Evolutionary conservation across 1,140 invertebrate species (phyloP).

Genomic region (Cherax quadricarinatus): DNA sequence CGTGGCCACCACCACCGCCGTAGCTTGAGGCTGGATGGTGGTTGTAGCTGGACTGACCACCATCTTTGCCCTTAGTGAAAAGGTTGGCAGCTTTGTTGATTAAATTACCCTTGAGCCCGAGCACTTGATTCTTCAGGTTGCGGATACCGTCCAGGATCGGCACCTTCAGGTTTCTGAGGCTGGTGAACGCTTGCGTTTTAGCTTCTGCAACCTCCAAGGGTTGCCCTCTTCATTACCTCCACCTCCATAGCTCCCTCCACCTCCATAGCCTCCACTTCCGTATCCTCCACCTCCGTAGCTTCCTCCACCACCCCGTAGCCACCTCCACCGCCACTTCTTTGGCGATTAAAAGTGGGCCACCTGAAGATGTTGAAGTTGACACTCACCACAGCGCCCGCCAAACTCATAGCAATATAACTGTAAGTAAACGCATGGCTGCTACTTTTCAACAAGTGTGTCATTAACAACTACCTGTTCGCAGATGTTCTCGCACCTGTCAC

Average conservation of each 20-base stretch:
- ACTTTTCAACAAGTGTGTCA: not conserved
- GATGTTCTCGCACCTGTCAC: not conserved
- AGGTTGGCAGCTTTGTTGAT: constrained; percentile 32
- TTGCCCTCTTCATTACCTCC: not conserved
- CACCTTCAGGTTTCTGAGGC: constrained; percentile 52
- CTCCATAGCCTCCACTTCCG: not conserved
- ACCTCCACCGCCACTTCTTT: constrained; percentile 24
- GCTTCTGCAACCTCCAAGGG: constrained; percentile 36
- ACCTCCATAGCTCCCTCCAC: constrained; percentile 5
- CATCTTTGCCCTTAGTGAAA: constrained; percentile 39
- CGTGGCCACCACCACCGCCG: constrained; percentile 16
- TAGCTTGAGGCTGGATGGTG: constrained; percentile 47
- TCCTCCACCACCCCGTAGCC: constrained; percentile 14
- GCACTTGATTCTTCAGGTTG: constrained; percentile 53
- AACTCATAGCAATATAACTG: constrained; percentile 23
- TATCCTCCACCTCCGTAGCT: not conserved
- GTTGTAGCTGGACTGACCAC: constrained; percentile 45
- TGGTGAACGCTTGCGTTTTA: constrained; percentile 49
- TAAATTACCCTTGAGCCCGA: constrained; percentile 46
- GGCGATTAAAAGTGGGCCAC: constrained; percentile 53
- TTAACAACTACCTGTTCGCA: not conserved
- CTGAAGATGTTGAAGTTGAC: constrained; percentile 65
- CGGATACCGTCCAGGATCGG: constrained; percentile 57
- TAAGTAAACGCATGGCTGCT: constrained; percentile 32
- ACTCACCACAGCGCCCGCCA: not conserved